Conservation (phyloP, 1,140 invertebrate genomes). For the Zaprionus ornatus region DNA sequence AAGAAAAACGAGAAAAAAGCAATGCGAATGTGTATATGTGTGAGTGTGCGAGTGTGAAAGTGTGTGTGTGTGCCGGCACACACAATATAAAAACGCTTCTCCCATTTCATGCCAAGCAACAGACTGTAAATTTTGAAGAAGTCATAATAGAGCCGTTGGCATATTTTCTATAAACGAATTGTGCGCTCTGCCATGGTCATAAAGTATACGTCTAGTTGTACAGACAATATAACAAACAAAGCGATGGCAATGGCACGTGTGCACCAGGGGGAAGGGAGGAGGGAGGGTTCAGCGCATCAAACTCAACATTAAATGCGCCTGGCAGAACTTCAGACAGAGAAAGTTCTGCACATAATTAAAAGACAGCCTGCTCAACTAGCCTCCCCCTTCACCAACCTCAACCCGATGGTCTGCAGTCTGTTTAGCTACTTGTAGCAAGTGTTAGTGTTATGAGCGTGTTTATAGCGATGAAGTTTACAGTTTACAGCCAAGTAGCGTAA, state of each 20-base stretch:
- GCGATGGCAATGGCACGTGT: background rate
- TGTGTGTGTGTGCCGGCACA: constrained; percentile 5
- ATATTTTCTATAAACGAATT: constrained; percentile 81
- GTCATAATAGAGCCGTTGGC: constrained; percentile 79
- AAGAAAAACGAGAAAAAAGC: constrained; percentile 23
- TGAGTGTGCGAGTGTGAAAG: background rate
- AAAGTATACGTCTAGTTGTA: constrained; percentile 69
- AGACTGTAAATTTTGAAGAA: constrained; percentile 80
- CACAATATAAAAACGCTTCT: constrained; percentile 53
- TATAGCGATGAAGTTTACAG: background rate
- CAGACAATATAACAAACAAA: constrained; percentile 45
- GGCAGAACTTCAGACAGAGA: constrained; percentile 41
- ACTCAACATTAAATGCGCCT: constrained; percentile 48
- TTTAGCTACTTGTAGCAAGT: constrained; percentile 7
- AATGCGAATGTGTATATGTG: constrained; percentile 3
- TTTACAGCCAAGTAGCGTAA: constrained; percentile 20
- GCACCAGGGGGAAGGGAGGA: background rate
- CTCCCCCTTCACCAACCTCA: constrained; percentile 5
- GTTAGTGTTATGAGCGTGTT: constrained; percentile 11
- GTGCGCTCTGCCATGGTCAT: constrained; percentile 53
- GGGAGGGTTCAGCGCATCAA: background rate
- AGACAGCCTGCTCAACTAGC: constrained; percentile 53
- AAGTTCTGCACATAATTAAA: constrained; percentile 56
- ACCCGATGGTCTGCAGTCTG: background rate
- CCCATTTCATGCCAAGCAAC: constrained; percentile 60